Evolutionary conservation across 2,113 vertebrate genomes (phyloP).

Genomic region (Brachirus orientalis): DNA sequence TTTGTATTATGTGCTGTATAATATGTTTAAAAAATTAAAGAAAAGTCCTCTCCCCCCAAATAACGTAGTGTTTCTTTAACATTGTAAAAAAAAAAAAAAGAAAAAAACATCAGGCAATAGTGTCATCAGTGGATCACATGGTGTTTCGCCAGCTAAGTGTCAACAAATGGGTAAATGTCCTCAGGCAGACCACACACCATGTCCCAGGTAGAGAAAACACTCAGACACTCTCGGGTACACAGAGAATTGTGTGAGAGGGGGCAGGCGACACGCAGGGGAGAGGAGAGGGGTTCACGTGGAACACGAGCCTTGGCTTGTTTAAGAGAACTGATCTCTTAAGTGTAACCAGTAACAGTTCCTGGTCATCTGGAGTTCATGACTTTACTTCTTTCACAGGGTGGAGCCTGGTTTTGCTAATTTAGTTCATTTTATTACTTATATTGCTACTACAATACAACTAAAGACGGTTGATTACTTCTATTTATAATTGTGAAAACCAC

Average conservation of each 20-base stretch:
- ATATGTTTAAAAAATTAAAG: slow-evolving; percentile 14
- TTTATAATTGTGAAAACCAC: too few relatives aligned
- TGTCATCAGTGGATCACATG: background rate
- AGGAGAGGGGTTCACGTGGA: background rate
- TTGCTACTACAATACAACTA: too few relatives aligned
- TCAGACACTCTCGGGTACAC: background rate
- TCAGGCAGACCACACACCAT: slow-evolving; percentile 20
- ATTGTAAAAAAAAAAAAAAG: too few relatives aligned
- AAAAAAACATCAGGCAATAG: background rate
- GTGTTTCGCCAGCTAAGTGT: slow-evolving; percentile 1
- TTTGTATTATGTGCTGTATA: slow-evolving; percentile 41
- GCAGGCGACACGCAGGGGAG: background rate
- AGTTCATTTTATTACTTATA: too few relatives aligned
- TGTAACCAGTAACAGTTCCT: background rate
- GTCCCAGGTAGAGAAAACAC: slow-evolving; percentile 9
- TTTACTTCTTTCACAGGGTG: too few relatives aligned
- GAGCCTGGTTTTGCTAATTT: too few relatives aligned
- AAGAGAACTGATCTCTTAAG: slow-evolving; percentile 3
- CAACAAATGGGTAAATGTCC: slow-evolving; percentile 18
- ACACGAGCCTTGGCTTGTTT: background rate
- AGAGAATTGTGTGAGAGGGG: background rate
- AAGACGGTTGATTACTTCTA: too few relatives aligned
- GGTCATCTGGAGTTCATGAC: background rate
- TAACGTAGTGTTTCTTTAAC: background rate
- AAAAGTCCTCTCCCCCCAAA: background rate